Evolutionary conservation across 2,797 vertebrate species (phyloP).

Genomic region (Myoxocephalus aenaeus): DNA sequence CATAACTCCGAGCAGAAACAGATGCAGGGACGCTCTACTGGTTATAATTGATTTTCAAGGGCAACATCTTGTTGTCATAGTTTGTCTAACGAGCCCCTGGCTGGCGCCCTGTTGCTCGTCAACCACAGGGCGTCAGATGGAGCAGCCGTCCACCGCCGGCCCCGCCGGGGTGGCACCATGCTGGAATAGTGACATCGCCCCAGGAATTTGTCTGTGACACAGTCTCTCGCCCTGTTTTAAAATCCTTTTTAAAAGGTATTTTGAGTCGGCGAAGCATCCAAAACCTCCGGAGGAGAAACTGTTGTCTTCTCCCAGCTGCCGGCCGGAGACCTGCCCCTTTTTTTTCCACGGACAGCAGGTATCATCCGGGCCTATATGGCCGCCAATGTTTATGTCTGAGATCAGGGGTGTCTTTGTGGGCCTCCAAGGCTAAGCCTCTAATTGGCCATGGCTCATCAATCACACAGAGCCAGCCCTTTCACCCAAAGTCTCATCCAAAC

Average conservation of each 20-base stretch:
- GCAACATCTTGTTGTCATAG: slow-evolving; percentile 83
- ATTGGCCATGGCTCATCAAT: slow-evolving; percentile 88
- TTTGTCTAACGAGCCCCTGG: slow-evolving; percentile 82
- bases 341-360: slow-evolving; percentile 74
- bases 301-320: slow-evolving; percentile 57
- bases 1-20: slow-evolving; percentile 82
- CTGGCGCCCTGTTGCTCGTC: slow-evolving; percentile 80
- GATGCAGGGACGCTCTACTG: slow-evolving; percentile 77
- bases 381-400: slow-evolving; percentile 81
- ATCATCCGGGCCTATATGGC: slow-evolving; percentile 65
- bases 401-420: slow-evolving; percentile 75
- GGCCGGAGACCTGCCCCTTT: slow-evolving; percentile 38
- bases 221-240: slow-evolving; percentile 50
- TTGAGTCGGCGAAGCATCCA: slow-evolving; percentile 64
- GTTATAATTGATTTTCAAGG: slow-evolving; percentile 89
- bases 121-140: slow-evolving; percentile 62
- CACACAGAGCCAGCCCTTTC: slow-evolving; percentile 75
- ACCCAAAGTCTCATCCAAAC: slow-evolving; percentile 79
- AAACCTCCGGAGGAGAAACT: slow-evolving; percentile 45
- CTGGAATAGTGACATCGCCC: slow-evolving; percentile 65
- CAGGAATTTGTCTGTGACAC: slow-evolving; percentile 60
- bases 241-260: slow-evolving; percentile 67
- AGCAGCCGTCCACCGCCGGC: slow-evolving; percentile 14
- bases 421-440: slow-evolving; percentile 81
- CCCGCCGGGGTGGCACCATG: slow-evolving; percentile 38